Percentiles rank a stretch among this genome's conserved stretches.
These are phyloP conservation scores for Muscicapa comitata DNA, from an alignment of 2,797 vertebrate species.

Conservation along the genomic window DNA sequence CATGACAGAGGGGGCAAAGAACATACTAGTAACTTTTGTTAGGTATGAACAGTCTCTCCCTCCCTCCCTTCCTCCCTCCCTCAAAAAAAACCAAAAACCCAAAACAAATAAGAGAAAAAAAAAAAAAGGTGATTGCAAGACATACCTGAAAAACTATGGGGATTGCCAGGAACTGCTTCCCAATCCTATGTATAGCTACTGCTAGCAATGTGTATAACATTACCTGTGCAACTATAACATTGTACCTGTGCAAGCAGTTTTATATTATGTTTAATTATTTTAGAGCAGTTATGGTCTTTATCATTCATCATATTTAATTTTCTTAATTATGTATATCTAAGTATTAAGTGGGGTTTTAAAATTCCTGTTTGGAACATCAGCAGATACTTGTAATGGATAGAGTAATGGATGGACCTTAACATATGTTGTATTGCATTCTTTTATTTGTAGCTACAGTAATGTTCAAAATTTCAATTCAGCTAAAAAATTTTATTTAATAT, in stretches of 20 bases:
- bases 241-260: background rate
- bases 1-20: background rate
- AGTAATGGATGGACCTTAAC: background rate
- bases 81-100: background rate
- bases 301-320: background rate
- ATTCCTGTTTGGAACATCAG: background rate
- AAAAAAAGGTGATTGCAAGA: background rate
- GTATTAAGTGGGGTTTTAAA: background rate
- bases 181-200: background rate
- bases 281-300: background rate
- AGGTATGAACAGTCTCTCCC: background rate
- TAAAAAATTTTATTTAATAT: background rate
- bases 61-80: too few relatives aligned
- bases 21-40: background rate
- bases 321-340: background rate
- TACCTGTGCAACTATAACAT: background rate
- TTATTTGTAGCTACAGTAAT: background rate
- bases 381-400: background rate
- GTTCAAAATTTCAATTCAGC: background rate
- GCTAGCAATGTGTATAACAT: background rate
- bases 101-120: too few relatives aligned
- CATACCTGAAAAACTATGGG: background rate
- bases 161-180: background rate
- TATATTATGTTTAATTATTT: background rate
- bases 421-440: background rate